These are phyloP conservation scores for Trissonchulus latispiculum DNA, from an alignment of 2,888 invertebrate species.

Conservation along the genomic window DNA sequence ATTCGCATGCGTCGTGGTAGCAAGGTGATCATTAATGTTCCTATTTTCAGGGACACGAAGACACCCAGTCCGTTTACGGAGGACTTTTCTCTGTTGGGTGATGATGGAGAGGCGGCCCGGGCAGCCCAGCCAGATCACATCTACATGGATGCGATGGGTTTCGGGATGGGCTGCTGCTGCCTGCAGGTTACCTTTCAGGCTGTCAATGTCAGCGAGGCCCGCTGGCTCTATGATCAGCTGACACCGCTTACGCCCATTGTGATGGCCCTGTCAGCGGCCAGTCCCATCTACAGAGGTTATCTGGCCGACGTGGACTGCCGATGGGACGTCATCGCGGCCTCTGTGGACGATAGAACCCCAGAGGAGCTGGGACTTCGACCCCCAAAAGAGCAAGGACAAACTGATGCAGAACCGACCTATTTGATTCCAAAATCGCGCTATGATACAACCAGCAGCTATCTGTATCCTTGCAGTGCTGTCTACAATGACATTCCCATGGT, in stretches of 20 bases:
- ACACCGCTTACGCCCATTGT: conserved; percentile 93
- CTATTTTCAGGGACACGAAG: conserved; percentile 55
- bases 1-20: conserved; percentile 80
- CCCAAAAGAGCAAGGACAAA: conserved; percentile 47
- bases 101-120: conserved; percentile 53
- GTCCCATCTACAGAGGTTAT: conserved; percentile 84
- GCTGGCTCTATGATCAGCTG: conserved; percentile 89
- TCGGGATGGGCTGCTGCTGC: conserved; percentile 98
- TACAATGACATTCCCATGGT: conserved; percentile 88
- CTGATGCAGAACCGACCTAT: too few relatives aligned
- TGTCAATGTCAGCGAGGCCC: conserved; percentile 77
- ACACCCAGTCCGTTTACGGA: conserved; percentile 54
- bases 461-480: conserved; percentile 66
- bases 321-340: conserved; percentile 55
- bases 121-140: conserved; percentile 77
- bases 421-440: conserved; percentile 83
- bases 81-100: conserved; percentile 53
- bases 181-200: conserved; percentile 81
- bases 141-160: conserved; percentile 98
- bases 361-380: conserved; percentile 72
- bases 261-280: conserved; percentile 93
- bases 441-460: conserved; percentile 92
- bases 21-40: conserved; percentile 91
- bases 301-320: conserved; percentile 91
- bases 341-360: conserved; percentile 74